These are phyloP conservation scores for Benitochromis conjunctus DNA, from an alignment of 2,113 vertebrate genomes.

Conservation along the genomic window DNA sequence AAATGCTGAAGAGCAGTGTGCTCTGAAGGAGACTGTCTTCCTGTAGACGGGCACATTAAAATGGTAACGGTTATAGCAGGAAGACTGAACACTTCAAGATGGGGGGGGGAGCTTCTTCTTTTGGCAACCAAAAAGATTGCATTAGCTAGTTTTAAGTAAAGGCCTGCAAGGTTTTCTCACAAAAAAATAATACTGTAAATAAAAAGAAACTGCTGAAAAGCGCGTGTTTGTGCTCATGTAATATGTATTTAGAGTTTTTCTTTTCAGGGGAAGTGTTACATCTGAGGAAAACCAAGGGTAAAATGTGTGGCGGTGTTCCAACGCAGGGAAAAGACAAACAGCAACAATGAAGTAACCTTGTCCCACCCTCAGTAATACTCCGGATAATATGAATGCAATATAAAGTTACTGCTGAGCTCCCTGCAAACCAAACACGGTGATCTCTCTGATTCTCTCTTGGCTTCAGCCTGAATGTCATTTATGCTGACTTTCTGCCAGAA, in stretches of 20 bases:
- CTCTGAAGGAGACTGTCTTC: constrained; percentile 46
- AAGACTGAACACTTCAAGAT: rapidly evolving
- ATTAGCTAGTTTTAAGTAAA: not conserved
- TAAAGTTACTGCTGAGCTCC: not conserved
- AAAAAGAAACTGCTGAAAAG: not conserved
- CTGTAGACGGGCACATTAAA: not conserved
- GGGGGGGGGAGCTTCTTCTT: not conserved
- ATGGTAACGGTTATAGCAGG: not conserved
- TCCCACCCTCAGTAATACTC: not conserved
- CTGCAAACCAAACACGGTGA: not conserved
- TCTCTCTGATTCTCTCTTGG: not conserved
- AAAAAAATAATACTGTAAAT: not conserved
- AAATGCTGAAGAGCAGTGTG: not conserved
- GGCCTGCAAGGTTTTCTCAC: not conserved
- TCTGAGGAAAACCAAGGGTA: not conserved
- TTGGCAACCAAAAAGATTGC: not conserved
- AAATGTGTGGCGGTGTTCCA: not conserved
- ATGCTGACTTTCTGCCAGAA: not conserved
- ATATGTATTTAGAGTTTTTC: not conserved
- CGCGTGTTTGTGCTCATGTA: not conserved
- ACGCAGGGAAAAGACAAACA: not conserved
- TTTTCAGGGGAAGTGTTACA: not conserved
- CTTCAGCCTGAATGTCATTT: not conserved
- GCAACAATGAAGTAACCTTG: not conserved
- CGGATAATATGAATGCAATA: not conserved